A percentile compares a stretch with the other conserved stretches of the same genome.
phyloP scores from a whole-genome alignment of 2,797 vertebrate species.

The Propithecus perrieri region DNA sequence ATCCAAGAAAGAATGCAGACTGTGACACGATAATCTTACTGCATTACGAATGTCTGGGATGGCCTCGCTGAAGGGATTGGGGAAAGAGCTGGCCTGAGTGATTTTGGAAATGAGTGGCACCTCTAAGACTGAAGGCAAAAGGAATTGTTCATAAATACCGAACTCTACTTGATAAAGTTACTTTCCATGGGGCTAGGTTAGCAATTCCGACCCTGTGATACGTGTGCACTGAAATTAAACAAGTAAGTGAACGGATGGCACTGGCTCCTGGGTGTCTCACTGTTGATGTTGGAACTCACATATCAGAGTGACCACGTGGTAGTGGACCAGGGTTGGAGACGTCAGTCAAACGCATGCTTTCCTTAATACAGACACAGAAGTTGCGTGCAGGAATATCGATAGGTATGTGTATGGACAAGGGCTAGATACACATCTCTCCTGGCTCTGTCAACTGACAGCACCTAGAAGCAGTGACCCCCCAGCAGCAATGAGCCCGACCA shows the following conservation, averaged over 20 bases:
- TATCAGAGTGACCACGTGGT: rapidly evolving
- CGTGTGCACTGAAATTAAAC: rapidly evolving
- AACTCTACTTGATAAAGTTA: rapidly evolving
- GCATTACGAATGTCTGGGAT: too few relatives aligned
- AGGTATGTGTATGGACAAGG: rapidly evolving
- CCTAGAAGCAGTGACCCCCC: too few relatives aligned
- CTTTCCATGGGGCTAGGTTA: neutral
- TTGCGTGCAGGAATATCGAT: rapidly evolving
- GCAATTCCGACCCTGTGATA: rapidly evolving
- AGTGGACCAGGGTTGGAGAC: neutral
- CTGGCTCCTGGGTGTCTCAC: rapidly evolving
- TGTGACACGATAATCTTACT: too few relatives aligned
- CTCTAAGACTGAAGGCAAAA: neutral
- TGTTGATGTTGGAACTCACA: too few relatives aligned
- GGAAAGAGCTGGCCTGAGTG: too few relatives aligned
- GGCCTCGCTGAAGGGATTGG: too few relatives aligned
- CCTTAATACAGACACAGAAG: too few relatives aligned
- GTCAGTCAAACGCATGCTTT: too few relatives aligned
- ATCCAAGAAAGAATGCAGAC: too few relatives aligned
- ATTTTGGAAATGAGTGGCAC: too few relatives aligned
- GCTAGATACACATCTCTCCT: neutral
- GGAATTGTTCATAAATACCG: neutral
- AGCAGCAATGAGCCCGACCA: neutral
- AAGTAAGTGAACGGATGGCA: neutral
- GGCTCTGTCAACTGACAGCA: neutral